Conservation (phyloP, 2,113 vertebrate genomes). For the Dicentrarchus labrax region DNA sequence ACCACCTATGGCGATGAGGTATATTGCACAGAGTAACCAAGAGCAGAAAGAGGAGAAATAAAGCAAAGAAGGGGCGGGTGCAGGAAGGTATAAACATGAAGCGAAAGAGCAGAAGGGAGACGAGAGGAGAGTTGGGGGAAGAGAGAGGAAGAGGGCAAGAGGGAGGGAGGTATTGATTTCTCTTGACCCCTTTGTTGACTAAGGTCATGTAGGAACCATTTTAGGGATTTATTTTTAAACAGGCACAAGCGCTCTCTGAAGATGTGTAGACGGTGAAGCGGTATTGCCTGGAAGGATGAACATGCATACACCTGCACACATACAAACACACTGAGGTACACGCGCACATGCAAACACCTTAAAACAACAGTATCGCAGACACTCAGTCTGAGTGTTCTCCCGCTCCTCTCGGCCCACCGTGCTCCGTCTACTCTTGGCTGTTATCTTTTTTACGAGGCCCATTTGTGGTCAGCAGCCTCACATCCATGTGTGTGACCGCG, state of each 20-base stretch:
- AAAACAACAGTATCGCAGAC: constrained; percentile 64
- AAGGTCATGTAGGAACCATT: constrained; percentile 84
- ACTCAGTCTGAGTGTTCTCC: constrained; percentile 52
- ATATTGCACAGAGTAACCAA: constrained; percentile 6
- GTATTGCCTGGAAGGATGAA: constrained; percentile 65
- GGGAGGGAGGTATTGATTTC: constrained; percentile 84
- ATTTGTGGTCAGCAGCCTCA: constrained; percentile 70
- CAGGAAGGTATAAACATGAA: constrained; percentile 56
- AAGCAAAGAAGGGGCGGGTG: constrained; percentile 34
- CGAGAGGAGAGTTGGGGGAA: constrained; percentile 71
- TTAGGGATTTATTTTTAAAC: constrained; percentile 85
- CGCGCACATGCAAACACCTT: constrained; percentile 31
- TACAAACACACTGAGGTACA: constrained; percentile 14
- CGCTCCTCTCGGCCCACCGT: constrained; percentile 31
- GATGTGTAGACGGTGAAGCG: constrained; percentile 65
- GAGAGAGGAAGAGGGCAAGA: constrained; percentile 64
- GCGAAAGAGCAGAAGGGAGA: constrained; percentile 67
- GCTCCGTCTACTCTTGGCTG: constrained; percentile 48
- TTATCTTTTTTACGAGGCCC: constrained; percentile 75
- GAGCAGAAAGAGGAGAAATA: constrained; percentile 28
- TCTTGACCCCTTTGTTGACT: constrained; percentile 84
- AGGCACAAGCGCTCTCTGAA: constrained; percentile 71
- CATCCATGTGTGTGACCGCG: constrained; percentile 71
- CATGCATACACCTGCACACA: constrained; percentile 36
- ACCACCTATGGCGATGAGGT: not conserved